These are phyloP conservation scores for Pygoscelis antarcticus DNA, from an alignment of 2,113 vertebrate genomes.

Conservation along the genomic window DNA sequence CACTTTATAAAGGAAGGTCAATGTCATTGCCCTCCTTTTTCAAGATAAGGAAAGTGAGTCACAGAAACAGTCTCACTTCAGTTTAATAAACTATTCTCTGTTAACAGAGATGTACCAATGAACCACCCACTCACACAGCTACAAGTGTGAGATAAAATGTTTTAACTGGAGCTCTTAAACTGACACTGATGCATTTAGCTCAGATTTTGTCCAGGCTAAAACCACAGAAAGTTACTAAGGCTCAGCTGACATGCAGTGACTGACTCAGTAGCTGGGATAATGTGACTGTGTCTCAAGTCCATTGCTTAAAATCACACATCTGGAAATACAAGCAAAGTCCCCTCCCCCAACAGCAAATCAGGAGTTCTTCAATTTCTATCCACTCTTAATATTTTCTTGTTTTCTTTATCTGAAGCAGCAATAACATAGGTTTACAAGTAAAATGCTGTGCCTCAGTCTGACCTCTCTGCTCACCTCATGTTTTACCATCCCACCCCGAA, in stretches of 20 bases:
- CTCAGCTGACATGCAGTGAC: not conserved
- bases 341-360: not conserved
- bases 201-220: not conserved
- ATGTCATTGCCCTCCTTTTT: not conserved
- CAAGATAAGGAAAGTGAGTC: not conserved
- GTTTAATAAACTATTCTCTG: not conserved
- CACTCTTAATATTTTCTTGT: not conserved
- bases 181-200: not conserved
- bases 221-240: not conserved
- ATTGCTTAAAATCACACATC: not conserved
- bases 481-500: not conserved
- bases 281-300: not conserved
- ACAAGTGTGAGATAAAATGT: rapidly evolving
- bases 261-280: not conserved
- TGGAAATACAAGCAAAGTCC: not conserved
- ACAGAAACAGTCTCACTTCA: not conserved
- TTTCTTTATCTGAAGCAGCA: not conserved
- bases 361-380: not conserved
- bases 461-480: not conserved
- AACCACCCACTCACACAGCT: not conserved
- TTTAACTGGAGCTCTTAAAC: not conserved
- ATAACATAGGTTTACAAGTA: not conserved
- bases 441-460: not conserved
- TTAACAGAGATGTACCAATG: not conserved
- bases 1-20: not conserved